Base-by-base conservation (phyloP, 2,113 vertebrate species). In the Genyomyrus donnyi region DNA sequence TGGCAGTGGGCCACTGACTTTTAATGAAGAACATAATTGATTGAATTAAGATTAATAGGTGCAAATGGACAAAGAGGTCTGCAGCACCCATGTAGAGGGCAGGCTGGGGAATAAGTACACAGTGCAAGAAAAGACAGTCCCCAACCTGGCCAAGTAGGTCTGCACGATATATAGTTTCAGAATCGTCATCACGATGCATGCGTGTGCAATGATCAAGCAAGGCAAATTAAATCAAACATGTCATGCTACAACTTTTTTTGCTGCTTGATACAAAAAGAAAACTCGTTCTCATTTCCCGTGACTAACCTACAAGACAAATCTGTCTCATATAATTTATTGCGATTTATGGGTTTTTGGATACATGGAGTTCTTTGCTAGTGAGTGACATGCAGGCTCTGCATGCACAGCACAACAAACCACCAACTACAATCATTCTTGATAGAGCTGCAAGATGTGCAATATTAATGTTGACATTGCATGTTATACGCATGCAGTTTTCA, bases 11-110 rank as follows among this genome's bases (percentile, higher is more conserved):
- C 80, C 52, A 46, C 21, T 27, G 89, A 84, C 74, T 58, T 56
- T 89, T 85, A 89, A 84, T 85, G 77, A 84, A 58, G 52, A 84
- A 39, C 21, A 13, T 89, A 83, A 89, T 53, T 89, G 39, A 87
- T 90, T 90, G 10, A 86, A 88, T 87, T 90, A 86, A 70, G 84
- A 90, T 90, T 48, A 62, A 90, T 87, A 48, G 35, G 58, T 74
- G 21, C 27, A 52, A 52, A 70, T 52, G 27, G 66, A 74, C 85
- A 53, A 35, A 62, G 46, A 50, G 62, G 50, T 86, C 87, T 52
- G 50, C 58, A 50, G 53, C 42, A 49, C 53, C 83, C n/a, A 35
- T 90, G 27, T 66, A 45, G 56, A 31, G 17, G 45, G 46, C 45
- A 27, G 45, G 8, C 4, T 19, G 11, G 27, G n/a, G 58, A 50